Conservation (phyloP, 37 sponge, comb jelly and placozoan genomes). For the Agelas oroides region DNA sequence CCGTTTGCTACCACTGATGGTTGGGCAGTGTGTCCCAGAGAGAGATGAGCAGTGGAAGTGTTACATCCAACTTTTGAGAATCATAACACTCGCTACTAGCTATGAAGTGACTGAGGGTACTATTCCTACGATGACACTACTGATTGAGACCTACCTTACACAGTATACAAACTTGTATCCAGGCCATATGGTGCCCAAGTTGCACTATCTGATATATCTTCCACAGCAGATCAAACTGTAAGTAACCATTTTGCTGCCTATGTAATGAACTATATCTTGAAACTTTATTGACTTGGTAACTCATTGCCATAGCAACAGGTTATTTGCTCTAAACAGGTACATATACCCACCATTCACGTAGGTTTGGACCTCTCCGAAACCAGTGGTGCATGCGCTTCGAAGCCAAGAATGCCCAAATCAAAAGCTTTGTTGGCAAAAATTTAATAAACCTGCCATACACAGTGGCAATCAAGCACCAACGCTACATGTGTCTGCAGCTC, state of each 20-base stretch:
- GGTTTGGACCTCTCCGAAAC: too few relatives aligned
- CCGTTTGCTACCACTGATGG: background rate
- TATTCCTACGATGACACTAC: background rate
- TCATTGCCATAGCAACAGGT: too few relatives aligned
- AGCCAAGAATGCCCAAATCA: background rate
- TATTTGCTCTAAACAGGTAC: too few relatives aligned
- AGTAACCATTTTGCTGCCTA: background rate
- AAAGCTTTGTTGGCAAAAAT: background rate
- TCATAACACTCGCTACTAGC: too few relatives aligned
- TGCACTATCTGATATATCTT: conserved; percentile 9
- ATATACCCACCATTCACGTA: too few relatives aligned
- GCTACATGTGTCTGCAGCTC: background rate
- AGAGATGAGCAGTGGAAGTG: conserved; percentile 1
- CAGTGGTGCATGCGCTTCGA: too few relatives aligned
- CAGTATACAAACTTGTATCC: background rate
- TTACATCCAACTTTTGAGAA: background rate
- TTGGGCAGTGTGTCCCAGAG: background rate
- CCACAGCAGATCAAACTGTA: conserved; percentile 3
- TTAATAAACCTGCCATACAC: background rate
- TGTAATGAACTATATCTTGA: too few relatives aligned
- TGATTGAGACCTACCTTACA: conserved; percentile 1
- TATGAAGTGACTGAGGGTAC: background rate
- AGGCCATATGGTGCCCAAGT: background rate
- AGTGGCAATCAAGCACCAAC: background rate
- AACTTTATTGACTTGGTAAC: too few relatives aligned